Conservation (phyloP, 2,888 invertebrate species). For the Drosophila trichaetosa region DNA sequence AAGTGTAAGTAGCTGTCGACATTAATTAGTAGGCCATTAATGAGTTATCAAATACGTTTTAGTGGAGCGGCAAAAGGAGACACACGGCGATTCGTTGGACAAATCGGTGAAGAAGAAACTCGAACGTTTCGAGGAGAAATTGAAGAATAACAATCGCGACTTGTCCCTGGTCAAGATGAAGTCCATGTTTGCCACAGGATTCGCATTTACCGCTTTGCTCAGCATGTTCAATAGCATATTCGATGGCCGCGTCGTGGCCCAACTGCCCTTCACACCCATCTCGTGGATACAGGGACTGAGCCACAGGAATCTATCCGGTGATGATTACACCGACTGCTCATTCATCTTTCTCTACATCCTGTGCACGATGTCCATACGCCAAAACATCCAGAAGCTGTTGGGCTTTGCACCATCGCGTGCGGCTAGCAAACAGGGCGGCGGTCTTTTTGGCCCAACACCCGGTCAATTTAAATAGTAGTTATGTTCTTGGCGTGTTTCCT, state of each 20-base stretch:
- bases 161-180: slow-evolving; percentile 99
- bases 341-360: slow-evolving; percentile 99
- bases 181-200: slow-evolving; percentile 99
- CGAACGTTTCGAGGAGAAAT: slow-evolving; percentile 97
- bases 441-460: slow-evolving; percentile 92
- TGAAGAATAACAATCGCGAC: slow-evolving; percentile 99
- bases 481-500: slow-evolving; percentile 8
- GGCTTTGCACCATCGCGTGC: slow-evolving; percentile 99
- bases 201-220: slow-evolving; percentile 98
- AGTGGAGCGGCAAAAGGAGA: slow-evolving; percentile 99
- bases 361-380: slow-evolving; percentile 99
- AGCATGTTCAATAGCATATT: slow-evolving; percentile 99
- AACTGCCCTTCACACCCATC: slow-evolving; percentile 97
- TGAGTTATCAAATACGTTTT: background rate
- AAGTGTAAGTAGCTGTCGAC: slow-evolving; percentile 89
- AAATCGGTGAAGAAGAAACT: slow-evolving; percentile 98
- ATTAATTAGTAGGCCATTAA: background rate
- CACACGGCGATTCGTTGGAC: slow-evolving; percentile 95
- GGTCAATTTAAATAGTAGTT: slow-evolving; percentile 90
- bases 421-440: slow-evolving; percentile 97
- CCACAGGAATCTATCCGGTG: slow-evolving; percentile 97
- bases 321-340: slow-evolving; percentile 99
- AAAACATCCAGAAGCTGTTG: slow-evolving; percentile 98
- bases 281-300: slow-evolving; percentile 98
- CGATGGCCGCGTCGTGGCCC: slow-evolving; percentile 98